These are phyloP conservation scores for Urophycis tenuis DNA, from an alignment of 2,797 vertebrate genomes.

Conservation along the genomic window DNA sequence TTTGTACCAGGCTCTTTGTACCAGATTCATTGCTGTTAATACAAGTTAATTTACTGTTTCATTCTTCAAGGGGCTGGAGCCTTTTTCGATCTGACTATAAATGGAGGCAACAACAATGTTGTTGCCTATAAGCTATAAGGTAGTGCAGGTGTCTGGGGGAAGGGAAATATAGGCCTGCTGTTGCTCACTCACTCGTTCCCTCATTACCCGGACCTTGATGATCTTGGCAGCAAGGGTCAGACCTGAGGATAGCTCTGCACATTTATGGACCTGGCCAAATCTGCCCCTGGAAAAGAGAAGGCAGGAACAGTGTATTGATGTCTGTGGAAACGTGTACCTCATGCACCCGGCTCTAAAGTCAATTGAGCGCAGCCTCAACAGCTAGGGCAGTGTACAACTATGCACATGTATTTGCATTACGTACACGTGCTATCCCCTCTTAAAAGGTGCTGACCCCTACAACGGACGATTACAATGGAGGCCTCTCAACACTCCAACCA, in stretches of 20 bases:
- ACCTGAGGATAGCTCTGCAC: constrained; percentile 74
- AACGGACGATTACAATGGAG: constrained; percentile 25
- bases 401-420: constrained; percentile 3
- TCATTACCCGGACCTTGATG: constrained; percentile 79
- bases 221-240: constrained; percentile 82
- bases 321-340: not conserved
- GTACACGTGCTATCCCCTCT: constrained; percentile 1
- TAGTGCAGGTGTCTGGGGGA: not conserved
- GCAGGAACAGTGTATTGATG: not conserved
- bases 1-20: not conserved
- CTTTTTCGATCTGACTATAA: not conserved
- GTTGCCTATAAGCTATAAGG: not conserved
- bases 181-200: constrained; percentile 73
- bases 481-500: constrained; percentile 50
- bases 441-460: constrained; percentile 15
- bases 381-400: not conserved
- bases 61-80: not conserved
- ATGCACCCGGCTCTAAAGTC: not conserved
- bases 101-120: constrained; percentile 1
- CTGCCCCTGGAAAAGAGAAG: constrained; percentile 70
- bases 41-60: not conserved
- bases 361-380: not conserved
- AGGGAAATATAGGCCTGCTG: not conserved
- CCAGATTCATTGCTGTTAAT: not conserved
- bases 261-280: constrained; percentile 85